These are phyloP conservation scores for Drosophila eugracilis DNA, from an alignment of 1,140 invertebrate species.

Conservation along the genomic window DNA sequence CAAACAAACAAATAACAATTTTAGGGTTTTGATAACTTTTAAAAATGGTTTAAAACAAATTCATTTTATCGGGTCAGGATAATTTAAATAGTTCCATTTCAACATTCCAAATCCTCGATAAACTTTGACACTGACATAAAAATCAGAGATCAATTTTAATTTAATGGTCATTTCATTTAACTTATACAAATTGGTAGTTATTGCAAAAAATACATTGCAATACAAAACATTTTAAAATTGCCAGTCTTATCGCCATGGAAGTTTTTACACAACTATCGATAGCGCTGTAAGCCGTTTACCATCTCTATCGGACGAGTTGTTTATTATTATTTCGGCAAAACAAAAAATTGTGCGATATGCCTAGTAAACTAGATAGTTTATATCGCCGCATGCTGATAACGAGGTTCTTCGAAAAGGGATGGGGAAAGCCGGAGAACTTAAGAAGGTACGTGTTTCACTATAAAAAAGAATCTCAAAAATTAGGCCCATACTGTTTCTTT, in stretches of 20 bases:
- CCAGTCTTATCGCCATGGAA: conserved; percentile 22
- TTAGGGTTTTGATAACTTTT: too few relatives aligned
- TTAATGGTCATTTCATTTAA: not conserved
- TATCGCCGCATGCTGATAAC: conserved; percentile 95
- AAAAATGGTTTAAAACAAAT: not conserved
- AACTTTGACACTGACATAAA: conserved; percentile 3
- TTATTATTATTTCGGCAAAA: conserved; percentile 42
- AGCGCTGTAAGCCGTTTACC: conserved; percentile 10
- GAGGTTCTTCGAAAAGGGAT: conserved; percentile 98
- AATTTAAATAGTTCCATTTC: conserved; percentile 6
- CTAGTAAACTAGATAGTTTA: conserved; percentile 93
- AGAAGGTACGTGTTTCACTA: conserved; percentile 88
- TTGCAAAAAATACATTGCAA: conserved; percentile 16
- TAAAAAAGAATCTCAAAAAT: not conserved
- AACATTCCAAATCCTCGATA: conserved; percentile 1
- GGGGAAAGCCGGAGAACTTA: conserved; percentile 97
- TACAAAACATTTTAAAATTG: conserved; percentile 9
- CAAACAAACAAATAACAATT: too few relatives aligned
- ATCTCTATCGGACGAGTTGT: conserved; percentile 31
- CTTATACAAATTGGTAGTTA: not conserved
- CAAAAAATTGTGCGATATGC: conserved; percentile 85
- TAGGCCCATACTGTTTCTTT: conserved; percentile 6
- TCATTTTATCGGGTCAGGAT: not conserved
- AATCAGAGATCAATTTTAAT: not conserved
- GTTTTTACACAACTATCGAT: conserved; percentile 16